These are phyloP conservation scores for Panagrolaimus sp. DNA, from an alignment of 1,140 invertebrate species.

Conservation along the genomic window DNA sequence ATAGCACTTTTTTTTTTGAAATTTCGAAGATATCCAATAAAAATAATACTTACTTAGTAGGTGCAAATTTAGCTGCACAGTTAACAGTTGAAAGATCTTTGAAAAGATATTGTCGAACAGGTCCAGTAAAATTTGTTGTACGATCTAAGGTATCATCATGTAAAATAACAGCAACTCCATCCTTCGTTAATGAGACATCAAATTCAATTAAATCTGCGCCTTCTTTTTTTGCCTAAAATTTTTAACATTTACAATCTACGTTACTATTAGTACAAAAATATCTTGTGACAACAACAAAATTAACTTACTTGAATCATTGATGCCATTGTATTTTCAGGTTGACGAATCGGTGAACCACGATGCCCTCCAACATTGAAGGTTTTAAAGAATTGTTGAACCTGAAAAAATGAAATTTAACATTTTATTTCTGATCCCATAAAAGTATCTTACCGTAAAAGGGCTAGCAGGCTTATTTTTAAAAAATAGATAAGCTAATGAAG, in stretches of 20 bases:
- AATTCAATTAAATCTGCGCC: conserved; percentile 71
- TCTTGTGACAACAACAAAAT: no score
- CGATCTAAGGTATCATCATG: conserved; percentile 70
- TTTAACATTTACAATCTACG: no score
- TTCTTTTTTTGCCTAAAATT: conserved; percentile 59
- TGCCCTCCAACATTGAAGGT: conserved; percentile 50
- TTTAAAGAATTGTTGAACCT: conserved; percentile 46
- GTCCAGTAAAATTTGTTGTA: conserved; percentile 64
- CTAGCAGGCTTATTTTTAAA: conserved; percentile 19
- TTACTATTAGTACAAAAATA: no score
- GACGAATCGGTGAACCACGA: conserved; percentile 45
- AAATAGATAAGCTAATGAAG: conserved; percentile 5
- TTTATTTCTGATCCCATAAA: not conserved
- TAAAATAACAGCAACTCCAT: conserved; percentile 69
- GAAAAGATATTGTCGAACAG: conserved; percentile 65
- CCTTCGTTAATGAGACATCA: conserved; percentile 69
- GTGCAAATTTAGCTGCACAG: conserved; percentile 36
- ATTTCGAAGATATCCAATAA: no score
- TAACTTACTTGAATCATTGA: conserved; percentile 40
- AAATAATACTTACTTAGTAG: no score
- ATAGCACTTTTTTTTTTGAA: no score
- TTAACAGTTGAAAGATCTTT: conserved; percentile 63
- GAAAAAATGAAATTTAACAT: no score
- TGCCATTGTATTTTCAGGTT: conserved; percentile 54
- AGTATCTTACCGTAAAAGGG: conserved; percentile 19